Evolutionary conservation across 1,140 invertebrate genomes (phyloP), one percentile per base, ranked within the genome.

Genomic region (Ceratina japonica): DNA sequence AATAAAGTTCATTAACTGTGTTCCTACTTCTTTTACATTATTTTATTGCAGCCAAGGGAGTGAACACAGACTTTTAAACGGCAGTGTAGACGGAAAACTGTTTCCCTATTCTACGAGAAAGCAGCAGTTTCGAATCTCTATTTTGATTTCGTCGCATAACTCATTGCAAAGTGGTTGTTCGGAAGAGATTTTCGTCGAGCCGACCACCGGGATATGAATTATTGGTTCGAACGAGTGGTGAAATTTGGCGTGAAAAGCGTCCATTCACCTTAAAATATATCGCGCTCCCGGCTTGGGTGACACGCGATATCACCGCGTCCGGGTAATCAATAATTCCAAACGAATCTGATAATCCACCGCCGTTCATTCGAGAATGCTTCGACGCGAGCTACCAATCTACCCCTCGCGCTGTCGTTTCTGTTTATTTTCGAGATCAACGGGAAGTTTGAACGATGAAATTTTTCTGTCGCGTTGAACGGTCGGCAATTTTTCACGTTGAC

Each of bases 321-420:
- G 2, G 22, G 58, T 37, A 72, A 72, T 62, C 58, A 62, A 72
- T 72, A 72, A 72, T 37, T 49, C n/a, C 16, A 18, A 62, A 72
- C 20, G 58, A 62, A 72, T 72, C 58, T 49, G 70, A 72, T 72
- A 72, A 72, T 62, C 37, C 22, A 31, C 27, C 27, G 18, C 10
- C 16, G 20, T 37, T 24, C 27, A 37, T 72, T 72, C 20, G 31
- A 59, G 69, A 13, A 7, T 16, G 8, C 1, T 24, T 49, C 63
- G 62, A 64, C 52, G 18, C 22, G 52, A 13, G 20, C 5, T 54
- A 31, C 27, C 27, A 31, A 31, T 31, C 27, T 31, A 31, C 27
- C 27, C 27, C 27, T 31, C 16, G 2, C 69, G n/a, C 56, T 59
- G 69, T 59, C 51, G 31, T 56, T 1, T 15, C 16, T 72, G 16